These are phyloP conservation scores for Pomatorhinus ruficollis DNA, from an alignment of 2,113 vertebrate species.

Conservation along the genomic window DNA sequence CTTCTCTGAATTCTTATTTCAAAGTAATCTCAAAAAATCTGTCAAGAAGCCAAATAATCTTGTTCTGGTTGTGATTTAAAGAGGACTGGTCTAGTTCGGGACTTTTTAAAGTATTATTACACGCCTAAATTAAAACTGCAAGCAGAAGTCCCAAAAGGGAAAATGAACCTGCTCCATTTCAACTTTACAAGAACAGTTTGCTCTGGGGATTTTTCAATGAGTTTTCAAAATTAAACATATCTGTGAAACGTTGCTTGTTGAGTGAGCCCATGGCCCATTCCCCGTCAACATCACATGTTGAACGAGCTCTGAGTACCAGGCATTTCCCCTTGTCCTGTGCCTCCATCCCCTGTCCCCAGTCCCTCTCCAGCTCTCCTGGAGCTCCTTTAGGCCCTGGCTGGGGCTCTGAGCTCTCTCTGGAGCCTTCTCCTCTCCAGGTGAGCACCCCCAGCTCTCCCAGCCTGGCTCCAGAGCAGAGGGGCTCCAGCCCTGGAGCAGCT, in stretches of 20 bases:
- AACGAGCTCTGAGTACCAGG: background rate
- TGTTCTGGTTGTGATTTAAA: background rate
- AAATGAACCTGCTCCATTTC: background rate
- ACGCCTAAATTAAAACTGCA: background rate
- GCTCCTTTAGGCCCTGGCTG: rapidly evolving
- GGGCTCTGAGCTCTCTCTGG: background rate
- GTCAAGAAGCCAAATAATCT: background rate
- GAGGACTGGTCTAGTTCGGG: background rate
- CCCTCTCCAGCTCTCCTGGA: background rate
- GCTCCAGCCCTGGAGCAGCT: background rate
- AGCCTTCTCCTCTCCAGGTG: background rate
- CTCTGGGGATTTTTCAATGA: background rate
- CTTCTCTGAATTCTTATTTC: background rate
- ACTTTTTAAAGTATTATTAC: background rate
- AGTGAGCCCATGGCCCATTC: background rate
- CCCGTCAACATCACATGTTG: rapidly evolving
- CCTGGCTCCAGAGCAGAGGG: background rate
- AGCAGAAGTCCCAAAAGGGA: background rate
- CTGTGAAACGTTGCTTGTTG: background rate
- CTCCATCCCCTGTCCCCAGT: background rate
- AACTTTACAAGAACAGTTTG: background rate
- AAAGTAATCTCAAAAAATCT: background rate
- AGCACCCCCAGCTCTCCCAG: background rate
- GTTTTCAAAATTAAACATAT: background rate
- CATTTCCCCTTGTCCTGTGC: background rate